Evolutionary conservation across 2,797 vertebrate species (phyloP).

Genomic region (Muscicapa striata): DNA sequence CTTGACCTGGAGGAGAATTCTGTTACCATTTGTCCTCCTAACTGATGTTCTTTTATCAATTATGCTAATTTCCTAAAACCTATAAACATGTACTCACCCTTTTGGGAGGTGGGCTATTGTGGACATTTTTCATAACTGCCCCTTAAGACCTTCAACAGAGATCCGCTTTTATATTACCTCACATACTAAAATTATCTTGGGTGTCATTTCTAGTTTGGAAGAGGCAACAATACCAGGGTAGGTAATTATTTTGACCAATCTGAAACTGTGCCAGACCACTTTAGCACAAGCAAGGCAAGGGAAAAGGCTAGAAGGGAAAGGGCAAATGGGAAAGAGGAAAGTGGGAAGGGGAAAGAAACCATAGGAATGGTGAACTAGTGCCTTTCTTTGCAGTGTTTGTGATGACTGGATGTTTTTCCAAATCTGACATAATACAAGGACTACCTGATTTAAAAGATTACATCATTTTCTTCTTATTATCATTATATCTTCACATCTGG

Average conservation of each 20-base stretch:
- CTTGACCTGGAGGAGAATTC: background rate
- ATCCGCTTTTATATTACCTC: background rate
- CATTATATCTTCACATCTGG: background rate
- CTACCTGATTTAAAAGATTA: background rate
- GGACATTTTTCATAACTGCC: background rate
- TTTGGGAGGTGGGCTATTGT: background rate
- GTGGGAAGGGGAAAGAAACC: rapidly evolving
- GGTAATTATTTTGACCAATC: background rate
- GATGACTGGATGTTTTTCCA: background rate
- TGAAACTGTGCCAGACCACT: background rate
- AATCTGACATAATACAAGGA: background rate
- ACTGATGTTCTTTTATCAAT: background rate
- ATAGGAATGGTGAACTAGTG: background rate
- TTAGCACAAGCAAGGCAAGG: background rate
- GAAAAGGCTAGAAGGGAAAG: background rate
- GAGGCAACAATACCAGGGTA: background rate
- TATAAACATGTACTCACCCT: background rate
- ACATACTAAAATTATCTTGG: background rate
- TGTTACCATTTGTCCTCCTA: background rate
- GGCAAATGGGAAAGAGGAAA: rapidly evolving
- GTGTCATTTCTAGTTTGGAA: background rate
- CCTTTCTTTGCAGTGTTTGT: background rate
- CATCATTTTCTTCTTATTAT: background rate
- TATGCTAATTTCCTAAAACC: background rate
- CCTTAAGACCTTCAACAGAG: background rate